A percentile compares a stretch with the other conserved stretches of the same genome.
Evolutionary conservation across 1,140 invertebrate species (phyloP).

Genomic region (Whitmania pigra): DNA sequence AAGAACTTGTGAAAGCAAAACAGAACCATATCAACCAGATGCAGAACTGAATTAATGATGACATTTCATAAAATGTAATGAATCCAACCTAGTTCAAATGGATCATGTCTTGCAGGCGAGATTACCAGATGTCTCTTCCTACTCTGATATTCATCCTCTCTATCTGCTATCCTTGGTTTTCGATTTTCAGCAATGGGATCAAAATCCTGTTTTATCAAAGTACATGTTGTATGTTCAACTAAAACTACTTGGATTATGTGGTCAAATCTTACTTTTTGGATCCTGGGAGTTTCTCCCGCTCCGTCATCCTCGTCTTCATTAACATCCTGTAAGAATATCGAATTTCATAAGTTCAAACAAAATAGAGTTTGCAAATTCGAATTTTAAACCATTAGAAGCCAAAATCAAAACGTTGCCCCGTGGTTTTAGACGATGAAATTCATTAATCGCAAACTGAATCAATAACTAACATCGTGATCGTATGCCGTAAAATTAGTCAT

Average conservation of each 20-base stretch:
- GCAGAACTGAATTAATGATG: too few species aligned
- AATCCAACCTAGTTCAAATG: constrained; percentile 83
- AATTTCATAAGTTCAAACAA: background rate
- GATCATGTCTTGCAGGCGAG: constrained; percentile 79
- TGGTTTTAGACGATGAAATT: background rate
- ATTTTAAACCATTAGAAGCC: background rate
- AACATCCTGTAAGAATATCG: constrained; percentile 1
- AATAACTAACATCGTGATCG: background rate
- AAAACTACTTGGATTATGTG: constrained; percentile 21
- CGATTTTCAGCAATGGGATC: constrained; percentile 90
- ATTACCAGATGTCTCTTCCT: constrained; percentile 70
- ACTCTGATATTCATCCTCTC: constrained; percentile 89
- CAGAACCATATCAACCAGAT: too few species aligned
- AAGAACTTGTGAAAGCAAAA: too few species aligned
- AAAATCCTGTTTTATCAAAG: constrained; percentile 56
- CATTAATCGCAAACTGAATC: background rate
- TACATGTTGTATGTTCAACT: background rate
- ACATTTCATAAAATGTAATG: background rate
- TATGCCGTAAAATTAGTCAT: constrained; percentile 16
- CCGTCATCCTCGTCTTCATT: background rate
- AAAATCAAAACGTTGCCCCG: background rate
- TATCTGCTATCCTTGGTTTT: constrained; percentile 69
- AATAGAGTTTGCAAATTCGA: background rate
- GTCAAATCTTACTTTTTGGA: background rate
- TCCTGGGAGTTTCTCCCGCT: background rate